phyloP scores from a whole-genome alignment of 2,113 vertebrate genomes.

The Pteronura brasiliensis region DNA sequence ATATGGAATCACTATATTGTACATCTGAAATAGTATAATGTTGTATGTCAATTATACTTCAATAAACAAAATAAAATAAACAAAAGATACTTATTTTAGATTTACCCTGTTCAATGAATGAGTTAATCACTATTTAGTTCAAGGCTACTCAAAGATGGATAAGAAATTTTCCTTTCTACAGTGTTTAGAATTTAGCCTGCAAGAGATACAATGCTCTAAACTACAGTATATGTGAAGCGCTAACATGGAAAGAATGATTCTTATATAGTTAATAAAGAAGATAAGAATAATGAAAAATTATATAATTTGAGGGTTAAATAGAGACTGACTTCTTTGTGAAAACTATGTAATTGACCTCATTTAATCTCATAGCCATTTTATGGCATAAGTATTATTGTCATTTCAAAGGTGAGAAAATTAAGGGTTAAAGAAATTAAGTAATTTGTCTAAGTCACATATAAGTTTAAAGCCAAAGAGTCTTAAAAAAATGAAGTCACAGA shows the following conservation, averaged over 20 bases:
- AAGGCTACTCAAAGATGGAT: background rate
- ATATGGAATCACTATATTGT: background rate
- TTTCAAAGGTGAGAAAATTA: background rate
- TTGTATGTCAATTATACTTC: background rate
- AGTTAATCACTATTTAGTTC: background rate
- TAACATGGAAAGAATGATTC: slow-evolving; percentile 9
- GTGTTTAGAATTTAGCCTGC: background rate
- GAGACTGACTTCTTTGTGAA: background rate
- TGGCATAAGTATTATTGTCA: background rate
- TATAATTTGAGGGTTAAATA: background rate
- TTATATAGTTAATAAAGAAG: background rate
- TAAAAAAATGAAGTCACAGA: background rate
- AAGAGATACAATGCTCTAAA: background rate
- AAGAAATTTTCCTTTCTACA: background rate
- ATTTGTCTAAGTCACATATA: background rate
- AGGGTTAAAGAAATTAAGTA: background rate
- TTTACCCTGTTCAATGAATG: background rate
- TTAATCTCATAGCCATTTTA: background rate
- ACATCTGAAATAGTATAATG: background rate
- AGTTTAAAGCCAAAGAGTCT: background rate
- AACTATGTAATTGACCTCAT: background rate
- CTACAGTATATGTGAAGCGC: background rate
- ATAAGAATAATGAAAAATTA: background rate
- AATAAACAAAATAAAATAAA: background rate
- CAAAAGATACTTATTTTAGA: background rate